Conservation (phyloP, 2,888 invertebrate genomes). For the Drosophila prostipennis region DNA sequence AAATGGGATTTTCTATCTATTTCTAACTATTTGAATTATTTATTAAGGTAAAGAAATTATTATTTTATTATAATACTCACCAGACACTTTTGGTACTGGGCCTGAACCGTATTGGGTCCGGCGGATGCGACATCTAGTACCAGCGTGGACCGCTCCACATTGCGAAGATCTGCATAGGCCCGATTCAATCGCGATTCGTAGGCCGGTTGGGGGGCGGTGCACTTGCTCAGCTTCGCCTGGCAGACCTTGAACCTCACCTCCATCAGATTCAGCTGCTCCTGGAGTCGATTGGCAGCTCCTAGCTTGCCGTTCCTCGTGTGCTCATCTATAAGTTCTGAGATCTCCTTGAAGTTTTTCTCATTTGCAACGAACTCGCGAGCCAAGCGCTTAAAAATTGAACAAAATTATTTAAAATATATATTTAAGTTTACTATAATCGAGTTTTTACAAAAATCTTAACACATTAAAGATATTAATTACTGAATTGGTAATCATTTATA, state of each 20-base stretch:
- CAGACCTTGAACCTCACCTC: slow-evolving; percentile 86
- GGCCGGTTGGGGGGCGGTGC: slow-evolving; percentile 84
- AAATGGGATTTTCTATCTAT: too few species aligned
- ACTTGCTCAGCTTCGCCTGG: slow-evolving; percentile 85
- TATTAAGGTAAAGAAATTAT: too few species aligned
- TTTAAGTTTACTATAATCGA: too few species aligned
- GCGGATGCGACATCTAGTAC: slow-evolving; percentile 90
- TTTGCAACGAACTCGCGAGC: slow-evolving; percentile 89
- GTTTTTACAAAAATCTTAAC: too few species aligned
- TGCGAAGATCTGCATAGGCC: slow-evolving; percentile 89
- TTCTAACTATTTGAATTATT: too few species aligned
- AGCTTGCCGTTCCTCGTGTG: slow-evolving; percentile 89
- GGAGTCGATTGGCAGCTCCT: slow-evolving; percentile 90
- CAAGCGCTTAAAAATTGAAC: slow-evolving; percentile 85
- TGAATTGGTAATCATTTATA: too few species aligned
- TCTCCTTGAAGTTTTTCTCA: slow-evolving; percentile 87
- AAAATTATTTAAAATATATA: too few species aligned
- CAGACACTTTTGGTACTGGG: slow-evolving; percentile 90
- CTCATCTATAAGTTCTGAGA: slow-evolving; percentile 88
- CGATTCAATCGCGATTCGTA: slow-evolving; percentile 89
- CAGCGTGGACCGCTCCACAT: slow-evolving; percentile 89
- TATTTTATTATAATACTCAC: slow-evolving; percentile 84
- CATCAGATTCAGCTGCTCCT: slow-evolving; percentile 89
- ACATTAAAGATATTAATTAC: too few species aligned
- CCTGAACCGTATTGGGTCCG: slow-evolving; percentile 90